Conservation (phyloP, 2,888 invertebrate species). For the Pristionchus japonicus region DNA sequence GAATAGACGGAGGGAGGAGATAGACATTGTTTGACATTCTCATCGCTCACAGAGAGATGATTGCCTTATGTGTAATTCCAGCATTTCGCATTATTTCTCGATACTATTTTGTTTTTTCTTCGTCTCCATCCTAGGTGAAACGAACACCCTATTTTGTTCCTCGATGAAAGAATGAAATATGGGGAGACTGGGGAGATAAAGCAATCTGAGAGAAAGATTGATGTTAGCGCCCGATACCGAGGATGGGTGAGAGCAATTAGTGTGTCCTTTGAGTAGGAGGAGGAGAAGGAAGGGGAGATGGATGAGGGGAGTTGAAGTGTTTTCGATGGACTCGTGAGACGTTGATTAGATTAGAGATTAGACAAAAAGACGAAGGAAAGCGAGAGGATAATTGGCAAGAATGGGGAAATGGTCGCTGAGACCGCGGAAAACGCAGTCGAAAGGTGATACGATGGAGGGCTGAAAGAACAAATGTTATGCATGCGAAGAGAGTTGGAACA, state of each 20-base stretch:
- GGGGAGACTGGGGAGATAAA: not conserved
- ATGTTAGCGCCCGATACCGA: not conserved
- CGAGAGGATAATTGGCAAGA: not conserved
- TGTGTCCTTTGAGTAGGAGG: constrained; percentile 1
- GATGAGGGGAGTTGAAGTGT: not conserved
- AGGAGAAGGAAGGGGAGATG: not conserved
- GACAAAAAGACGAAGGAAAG: not conserved
- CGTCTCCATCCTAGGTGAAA: not conserved
- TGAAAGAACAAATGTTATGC: not conserved
- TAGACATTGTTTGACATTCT: not conserved
- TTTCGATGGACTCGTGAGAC: constrained; percentile 26
- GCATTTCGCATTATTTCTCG: not conserved
- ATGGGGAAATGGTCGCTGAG: not conserved
- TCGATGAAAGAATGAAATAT: not conserved
- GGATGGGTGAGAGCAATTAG: constrained; percentile 6
- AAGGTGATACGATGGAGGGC: not conserved
- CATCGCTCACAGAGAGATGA: not conserved
- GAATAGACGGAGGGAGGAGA: not conserved
- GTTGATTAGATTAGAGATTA: constrained; percentile 19
- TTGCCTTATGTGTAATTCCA: not conserved
- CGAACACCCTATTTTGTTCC: not conserved
- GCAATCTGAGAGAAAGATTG: not conserved
- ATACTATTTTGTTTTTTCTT: not conserved
- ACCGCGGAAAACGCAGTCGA: not conserved
- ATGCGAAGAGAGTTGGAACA: not conserved